Evolutionary conservation across 1,140 invertebrate genomes (phyloP), one percentile per base, ranked within the genome.

Genomic region (Hetaerina americana): DNA sequence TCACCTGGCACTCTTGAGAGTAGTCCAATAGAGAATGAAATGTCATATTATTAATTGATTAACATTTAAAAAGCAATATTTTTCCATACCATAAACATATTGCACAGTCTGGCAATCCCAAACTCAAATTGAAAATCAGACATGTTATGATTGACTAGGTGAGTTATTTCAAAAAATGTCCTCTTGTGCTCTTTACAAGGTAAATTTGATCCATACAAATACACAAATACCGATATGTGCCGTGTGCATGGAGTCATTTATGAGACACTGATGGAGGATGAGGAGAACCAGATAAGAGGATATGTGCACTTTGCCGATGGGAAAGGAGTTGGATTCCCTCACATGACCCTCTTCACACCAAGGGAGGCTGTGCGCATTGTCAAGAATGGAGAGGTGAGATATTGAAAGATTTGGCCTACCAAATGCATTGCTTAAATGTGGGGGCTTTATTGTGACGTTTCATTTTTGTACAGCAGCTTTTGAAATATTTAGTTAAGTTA

Each of bases 231-330:
- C 24, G 90, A 92, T 75, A 91, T 93, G 87, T 90, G 90, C 77
- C 86, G 89, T 69, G 86, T 92, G 0, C 90, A 92, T 78, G 89
- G 86, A 5, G 87, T 92, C 26, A 87, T 89, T 15, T 92, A 92
- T 77, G 92, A 94, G 77, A 86, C 89, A 0, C 75, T 93, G 22
- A 87, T 93, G 86, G 90, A 92, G 78, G 89, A 93, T 76, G 92
- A 94, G 78, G 88, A 92, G 73, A 88, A 85, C 77, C 91, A 93
- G 79, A 83, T 91, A 1, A 82, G 87, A 1, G 90, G 90, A 5
- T 87, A 87, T 72, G 88, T 91, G 0, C 89, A 92, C 78, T 89
- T 88, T 75, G 88, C 86, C 15, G 89, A 92, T 77, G 89, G 89
- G 5, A 83, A 83, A 67, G 89, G 89, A 5, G 89, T 91, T 68